Evolutionary conservation across 2,113 vertebrate genomes (phyloP).

Genomic region (Cephalopterus ornatus): DNA sequence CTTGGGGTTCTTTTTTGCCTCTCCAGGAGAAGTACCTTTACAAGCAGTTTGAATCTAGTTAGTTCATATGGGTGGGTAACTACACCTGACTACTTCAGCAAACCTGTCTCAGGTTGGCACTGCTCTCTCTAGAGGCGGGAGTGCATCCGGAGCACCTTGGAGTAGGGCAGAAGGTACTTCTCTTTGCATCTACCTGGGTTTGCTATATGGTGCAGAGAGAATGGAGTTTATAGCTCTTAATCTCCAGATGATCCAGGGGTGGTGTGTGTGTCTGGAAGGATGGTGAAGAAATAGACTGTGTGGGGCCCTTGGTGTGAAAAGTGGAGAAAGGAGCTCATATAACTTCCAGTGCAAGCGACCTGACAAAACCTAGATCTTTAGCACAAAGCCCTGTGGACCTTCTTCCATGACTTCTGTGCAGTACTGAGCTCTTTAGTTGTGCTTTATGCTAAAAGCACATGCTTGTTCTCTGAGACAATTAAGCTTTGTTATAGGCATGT

Average conservation of each 20-base stretch:
- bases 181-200: background rate
- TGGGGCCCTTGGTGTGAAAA: background rate
- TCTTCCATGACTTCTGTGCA: background rate
- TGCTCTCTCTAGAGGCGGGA: background rate
- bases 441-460: background rate
- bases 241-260: background rate
- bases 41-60: background rate
- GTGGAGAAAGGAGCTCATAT: background rate
- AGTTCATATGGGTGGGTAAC: background rate
- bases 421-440: background rate
- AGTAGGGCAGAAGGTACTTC: background rate
- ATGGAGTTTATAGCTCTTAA: background rate
- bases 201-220: background rate
- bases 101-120: background rate
- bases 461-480: background rate
- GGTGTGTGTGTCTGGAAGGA: background rate
- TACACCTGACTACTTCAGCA: background rate
- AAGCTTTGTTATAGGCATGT: rapidly evolving
- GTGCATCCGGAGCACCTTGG: background rate
- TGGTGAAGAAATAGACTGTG: background rate
- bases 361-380: background rate
- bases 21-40: background rate
- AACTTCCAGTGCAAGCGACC: background rate
- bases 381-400: background rate
- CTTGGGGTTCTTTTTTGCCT: background rate